phyloP scores from a whole-genome alignment of 2,113 vertebrate species.

The Nicator chloris region DNA sequence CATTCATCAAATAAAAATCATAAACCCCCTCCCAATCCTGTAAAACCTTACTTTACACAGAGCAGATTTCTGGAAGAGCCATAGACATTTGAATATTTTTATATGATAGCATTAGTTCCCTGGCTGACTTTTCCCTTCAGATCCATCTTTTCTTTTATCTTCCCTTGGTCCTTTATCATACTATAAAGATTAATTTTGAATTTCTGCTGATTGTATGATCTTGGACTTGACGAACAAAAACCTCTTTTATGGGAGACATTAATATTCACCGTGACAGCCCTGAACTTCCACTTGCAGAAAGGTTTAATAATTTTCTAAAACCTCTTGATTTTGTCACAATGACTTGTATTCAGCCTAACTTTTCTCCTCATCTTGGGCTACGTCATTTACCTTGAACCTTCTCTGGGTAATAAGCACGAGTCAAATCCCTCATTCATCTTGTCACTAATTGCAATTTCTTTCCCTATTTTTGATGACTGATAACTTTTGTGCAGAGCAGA shows the following conservation, averaged over 20 bases:
- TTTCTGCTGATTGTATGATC: slow-evolving; percentile 46
- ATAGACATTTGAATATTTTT: neutral
- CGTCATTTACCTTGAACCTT: neutral
- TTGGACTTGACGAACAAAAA: slow-evolving; percentile 33
- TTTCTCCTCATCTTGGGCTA: neutral
- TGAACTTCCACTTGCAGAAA: slow-evolving; percentile 30
- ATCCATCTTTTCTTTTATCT: neutral
- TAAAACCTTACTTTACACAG: neutral
- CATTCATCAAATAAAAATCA: neutral
- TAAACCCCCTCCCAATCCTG: neutral
- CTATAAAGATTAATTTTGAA: slow-evolving; percentile 52
- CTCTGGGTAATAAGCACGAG: neutral
- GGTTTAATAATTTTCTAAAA: slow-evolving; percentile 55
- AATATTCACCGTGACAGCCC: slow-evolving; percentile 30
- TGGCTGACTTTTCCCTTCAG: slow-evolving; percentile 6
- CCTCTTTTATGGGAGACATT: slow-evolving; percentile 21
- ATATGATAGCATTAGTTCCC: neutral
- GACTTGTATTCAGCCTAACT: slow-evolving; percentile 8
- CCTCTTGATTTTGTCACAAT: slow-evolving; percentile 59
- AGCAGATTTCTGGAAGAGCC: neutral
- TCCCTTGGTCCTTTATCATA: neutral
- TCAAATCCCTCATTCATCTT: neutral
- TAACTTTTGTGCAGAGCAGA: neutral
- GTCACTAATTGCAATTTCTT: slow-evolving; percentile 14
- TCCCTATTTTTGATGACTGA: neutral